Evolutionary conservation across 2,888 invertebrate species (phyloP).

Genomic region (Brachylomia viminalis): DNA sequence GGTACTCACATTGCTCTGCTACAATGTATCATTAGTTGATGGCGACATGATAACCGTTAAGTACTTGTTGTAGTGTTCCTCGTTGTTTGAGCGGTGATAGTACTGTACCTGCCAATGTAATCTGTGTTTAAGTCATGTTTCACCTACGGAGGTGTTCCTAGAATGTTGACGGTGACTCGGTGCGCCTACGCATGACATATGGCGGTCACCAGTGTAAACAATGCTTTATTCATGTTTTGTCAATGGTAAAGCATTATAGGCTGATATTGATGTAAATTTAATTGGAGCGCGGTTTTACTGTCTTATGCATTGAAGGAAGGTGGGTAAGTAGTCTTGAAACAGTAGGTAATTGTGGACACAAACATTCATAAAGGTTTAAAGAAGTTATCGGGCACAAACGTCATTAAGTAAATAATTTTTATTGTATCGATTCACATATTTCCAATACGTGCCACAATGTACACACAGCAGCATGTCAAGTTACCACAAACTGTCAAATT

Average conservation of each 20-base stretch:
- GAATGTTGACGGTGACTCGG: slow-evolving; percentile 62
- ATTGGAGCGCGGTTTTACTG: not conserved
- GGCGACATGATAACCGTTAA: not conserved
- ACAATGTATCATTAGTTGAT: slow-evolving; percentile 2
- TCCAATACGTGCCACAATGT: not conserved
- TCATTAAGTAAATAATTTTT: not conserved
- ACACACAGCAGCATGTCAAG: too few relatives aligned
- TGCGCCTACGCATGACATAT: slow-evolving; percentile 61
- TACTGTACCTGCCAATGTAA: not conserved
- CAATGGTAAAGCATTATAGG: not conserved
- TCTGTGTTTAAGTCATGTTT: slow-evolving; percentile 47
- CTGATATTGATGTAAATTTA: not conserved
- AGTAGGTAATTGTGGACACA: not conserved
- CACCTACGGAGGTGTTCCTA: slow-evolving; percentile 52
- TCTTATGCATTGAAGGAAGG: not conserved
- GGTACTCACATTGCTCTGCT: not conserved
- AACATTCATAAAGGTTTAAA: not conserved
- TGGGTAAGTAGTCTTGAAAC: not conserved
- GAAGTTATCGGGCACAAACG: not conserved
- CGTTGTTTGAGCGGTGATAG: not conserved
- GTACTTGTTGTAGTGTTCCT: slow-evolving; percentile 12
- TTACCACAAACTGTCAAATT: too few relatives aligned
- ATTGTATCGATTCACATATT: not conserved
- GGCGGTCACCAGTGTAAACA: slow-evolving; percentile 51
- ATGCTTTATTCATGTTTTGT: slow-evolving; percentile 40